Conservation (phyloP, 2,888 invertebrate genomes). For the Eupithecia centaureata region DNA sequence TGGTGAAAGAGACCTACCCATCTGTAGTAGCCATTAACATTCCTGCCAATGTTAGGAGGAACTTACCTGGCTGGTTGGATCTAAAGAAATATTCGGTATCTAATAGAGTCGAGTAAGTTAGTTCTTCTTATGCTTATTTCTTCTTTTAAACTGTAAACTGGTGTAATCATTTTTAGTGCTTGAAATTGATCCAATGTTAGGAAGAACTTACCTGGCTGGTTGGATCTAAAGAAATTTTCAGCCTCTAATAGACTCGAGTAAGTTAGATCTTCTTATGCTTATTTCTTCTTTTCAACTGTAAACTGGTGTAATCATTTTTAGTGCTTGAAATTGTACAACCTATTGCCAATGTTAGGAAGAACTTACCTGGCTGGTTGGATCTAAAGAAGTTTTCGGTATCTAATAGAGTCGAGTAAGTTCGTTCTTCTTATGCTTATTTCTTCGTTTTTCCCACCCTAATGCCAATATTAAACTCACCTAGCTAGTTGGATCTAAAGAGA, state of each 20-base stretch:
- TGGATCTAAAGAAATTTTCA: not conserved
- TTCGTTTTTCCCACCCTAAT: too few relatives aligned
- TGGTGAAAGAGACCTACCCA: not conserved
- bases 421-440: too few relatives aligned
- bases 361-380: conserved; percentile 4
- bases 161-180: too few relatives aligned
- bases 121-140: too few relatives aligned
- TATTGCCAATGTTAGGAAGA: not conserved
- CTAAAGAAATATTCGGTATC: not conserved
- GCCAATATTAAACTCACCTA: not conserved
- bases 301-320: too few relatives aligned
- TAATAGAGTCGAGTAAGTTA: not conserved
- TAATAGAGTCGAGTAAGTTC: not conserved
- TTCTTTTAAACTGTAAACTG: too few relatives aligned
- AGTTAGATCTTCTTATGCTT: too few relatives aligned
- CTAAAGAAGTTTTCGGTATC: not conserved
- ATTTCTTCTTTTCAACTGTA: too few relatives aligned
- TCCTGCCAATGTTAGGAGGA: not conserved
- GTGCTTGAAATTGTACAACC: too few relatives aligned
- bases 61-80: conserved; percentile 4
- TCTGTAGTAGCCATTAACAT: not conserved
- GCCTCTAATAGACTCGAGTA: not conserved
- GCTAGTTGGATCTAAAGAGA: not conserved
- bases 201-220: not conserved
- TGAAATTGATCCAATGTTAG: too few relatives aligned